A percentile compares a stretch with the other conserved stretches of the same genome.
Evolutionary conservation across 2,888 invertebrate genomes (phyloP).

Genomic region (Drosophila incognita): DNA sequence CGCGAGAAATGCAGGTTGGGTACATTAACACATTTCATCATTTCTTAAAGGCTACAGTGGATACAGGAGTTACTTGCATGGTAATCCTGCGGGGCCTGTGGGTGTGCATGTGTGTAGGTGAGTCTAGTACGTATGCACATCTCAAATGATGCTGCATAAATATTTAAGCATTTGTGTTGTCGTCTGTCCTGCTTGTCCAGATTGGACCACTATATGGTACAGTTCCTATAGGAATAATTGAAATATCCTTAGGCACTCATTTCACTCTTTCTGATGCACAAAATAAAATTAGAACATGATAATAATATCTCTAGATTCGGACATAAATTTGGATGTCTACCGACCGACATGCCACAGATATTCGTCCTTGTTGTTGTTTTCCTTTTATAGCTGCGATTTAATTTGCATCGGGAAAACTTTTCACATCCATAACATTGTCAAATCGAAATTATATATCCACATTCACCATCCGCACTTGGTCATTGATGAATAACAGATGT

Average conservation of each 20-base stretch:
- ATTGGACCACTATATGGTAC: not conserved
- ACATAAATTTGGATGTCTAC: not conserved
- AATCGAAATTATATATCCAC: not conserved
- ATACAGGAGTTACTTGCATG: not conserved
- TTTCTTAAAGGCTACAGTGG: not conserved
- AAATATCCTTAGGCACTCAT: not conserved
- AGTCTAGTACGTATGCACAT: not conserved
- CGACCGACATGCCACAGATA: not conserved
- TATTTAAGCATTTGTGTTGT: not conserved
- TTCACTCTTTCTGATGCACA: not conserved
- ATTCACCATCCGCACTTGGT: not conserved
- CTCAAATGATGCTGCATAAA: not conserved
- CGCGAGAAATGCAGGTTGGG: not conserved
- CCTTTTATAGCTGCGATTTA: not conserved
- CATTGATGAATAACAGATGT: not conserved
- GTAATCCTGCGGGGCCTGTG: no score
- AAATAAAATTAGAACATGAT: not conserved
- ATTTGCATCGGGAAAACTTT: not conserved
- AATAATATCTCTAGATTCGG: not conserved
- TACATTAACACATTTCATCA: not conserved
- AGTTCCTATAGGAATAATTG: not conserved
- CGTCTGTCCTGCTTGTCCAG: not conserved
- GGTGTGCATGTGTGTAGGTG: not conserved
- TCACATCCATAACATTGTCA: not conserved
- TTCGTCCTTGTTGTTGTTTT: not conserved